These are phyloP conservation scores for Siderastrea siderea DNA, from an alignment of 92 coral and sea anemone genomes.

Conservation along the genomic window DNA sequence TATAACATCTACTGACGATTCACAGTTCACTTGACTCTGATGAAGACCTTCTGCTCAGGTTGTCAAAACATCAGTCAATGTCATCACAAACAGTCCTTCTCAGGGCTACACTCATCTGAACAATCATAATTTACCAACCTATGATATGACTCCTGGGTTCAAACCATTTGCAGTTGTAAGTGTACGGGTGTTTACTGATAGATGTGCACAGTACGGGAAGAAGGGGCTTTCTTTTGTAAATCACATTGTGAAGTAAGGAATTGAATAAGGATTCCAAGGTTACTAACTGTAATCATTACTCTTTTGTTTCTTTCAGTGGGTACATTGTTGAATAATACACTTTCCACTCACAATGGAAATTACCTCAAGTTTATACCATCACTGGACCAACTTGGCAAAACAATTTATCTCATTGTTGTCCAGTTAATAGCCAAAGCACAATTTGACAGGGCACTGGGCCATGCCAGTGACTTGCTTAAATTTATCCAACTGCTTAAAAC, in stretches of 20 bases:
- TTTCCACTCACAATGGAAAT: conserved; percentile 66
- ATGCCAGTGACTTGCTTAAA: conserved; percentile 67
- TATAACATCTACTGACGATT: no score
- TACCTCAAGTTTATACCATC: conserved; percentile 66
- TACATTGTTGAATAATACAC: conserved; percentile 58
- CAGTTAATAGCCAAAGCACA: conserved; percentile 64
- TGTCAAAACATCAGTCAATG: no score
- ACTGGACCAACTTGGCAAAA: conserved; percentile 79
- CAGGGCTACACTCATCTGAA: no score
- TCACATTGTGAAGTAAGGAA: no score
- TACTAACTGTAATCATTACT: background rate
- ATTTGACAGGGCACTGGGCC: conserved; percentile 69
- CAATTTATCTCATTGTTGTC: conserved; percentile 65
- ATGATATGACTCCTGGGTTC: no score
- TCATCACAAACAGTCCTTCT: no score
- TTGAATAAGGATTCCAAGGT: background rate
- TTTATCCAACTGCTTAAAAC: conserved; percentile 66
- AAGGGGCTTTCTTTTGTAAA: no score
- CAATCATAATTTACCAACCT: no score
- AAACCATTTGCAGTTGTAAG: no score
- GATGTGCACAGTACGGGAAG: background rate
- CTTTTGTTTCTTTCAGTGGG: conserved; percentile 53
- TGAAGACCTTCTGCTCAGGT: no score
- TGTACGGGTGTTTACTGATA: background rate
- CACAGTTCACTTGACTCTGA: no score